Conservation (phyloP, 2,113 vertebrate species). For the Equus przewalskii region DNA sequence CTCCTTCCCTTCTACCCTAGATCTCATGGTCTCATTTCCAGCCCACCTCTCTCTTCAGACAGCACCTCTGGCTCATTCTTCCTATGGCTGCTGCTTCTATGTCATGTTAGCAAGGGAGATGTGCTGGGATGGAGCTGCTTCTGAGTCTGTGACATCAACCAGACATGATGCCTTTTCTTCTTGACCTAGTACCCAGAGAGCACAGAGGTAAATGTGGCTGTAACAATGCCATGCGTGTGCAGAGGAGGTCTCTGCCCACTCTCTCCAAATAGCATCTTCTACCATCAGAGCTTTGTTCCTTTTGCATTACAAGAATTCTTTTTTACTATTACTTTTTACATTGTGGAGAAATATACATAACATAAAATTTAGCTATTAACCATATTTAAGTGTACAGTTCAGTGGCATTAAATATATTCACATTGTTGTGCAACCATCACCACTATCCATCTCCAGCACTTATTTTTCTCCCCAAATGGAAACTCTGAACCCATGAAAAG, state of each 20-base stretch:
- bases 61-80: neutral
- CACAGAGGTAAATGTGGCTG: neutral
- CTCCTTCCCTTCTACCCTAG: neutral
- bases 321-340: neutral
- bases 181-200: neutral
- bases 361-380: neutral
- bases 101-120: neutral
- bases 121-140: neutral
- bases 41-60: neutral
- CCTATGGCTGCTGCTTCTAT: neutral
- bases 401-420: neutral
- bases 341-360: neutral
- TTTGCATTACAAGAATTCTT: neutral
- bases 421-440: neutral
- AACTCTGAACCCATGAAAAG: neutral
- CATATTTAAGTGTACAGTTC: neutral
- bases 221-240: neutral
- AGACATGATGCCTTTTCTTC: neutral
- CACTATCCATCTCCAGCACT: neutral
- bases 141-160: neutral
- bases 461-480: neutral
- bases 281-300: neutral
- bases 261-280: neutral
- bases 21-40: neutral
- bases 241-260: neutral